Conservation (phyloP, 2,888 invertebrate genomes). For the Nomada goodeniana region DNA sequence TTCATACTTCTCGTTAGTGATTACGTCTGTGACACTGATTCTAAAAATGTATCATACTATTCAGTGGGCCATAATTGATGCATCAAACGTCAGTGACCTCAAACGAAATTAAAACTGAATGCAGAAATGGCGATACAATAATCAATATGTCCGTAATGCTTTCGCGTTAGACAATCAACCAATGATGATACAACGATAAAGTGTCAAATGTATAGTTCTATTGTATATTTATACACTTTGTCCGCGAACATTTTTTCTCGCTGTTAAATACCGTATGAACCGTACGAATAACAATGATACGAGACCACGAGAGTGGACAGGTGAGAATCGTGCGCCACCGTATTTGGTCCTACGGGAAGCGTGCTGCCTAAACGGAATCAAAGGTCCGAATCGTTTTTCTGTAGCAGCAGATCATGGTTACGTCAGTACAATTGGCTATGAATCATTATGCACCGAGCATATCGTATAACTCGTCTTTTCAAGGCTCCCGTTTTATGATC, state of each 20-base stretch:
- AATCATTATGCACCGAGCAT: constrained; percentile 70
- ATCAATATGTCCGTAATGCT: not conserved
- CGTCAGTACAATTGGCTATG: constrained; percentile 71
- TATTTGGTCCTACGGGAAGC: constrained; percentile 65
- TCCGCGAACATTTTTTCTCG: constrained; percentile 17
- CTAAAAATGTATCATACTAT: not conserved
- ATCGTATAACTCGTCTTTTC: constrained; percentile 71
- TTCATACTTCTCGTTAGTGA: too few relatives aligned
- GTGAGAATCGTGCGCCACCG: constrained; percentile 32
- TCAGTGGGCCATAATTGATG: not conserved
- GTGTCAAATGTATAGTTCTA: not conserved
- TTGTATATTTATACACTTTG: not conserved
- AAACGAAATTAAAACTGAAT: not conserved
- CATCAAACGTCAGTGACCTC: too few relatives aligned
- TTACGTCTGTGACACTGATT: not conserved
- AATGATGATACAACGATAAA: constrained; percentile 19
- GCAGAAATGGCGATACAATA: not conserved
- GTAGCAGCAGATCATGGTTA: constrained; percentile 57
- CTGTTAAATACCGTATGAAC: constrained; percentile 2
- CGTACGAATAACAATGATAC: constrained; percentile 37
- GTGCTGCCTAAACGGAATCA: constrained; percentile 50
- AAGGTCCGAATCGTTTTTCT: constrained; percentile 52
- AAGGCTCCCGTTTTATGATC: constrained; percentile 65
- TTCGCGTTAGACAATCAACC: not conserved
- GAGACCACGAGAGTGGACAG: constrained; percentile 23